These are phyloP conservation scores for Sebastes vulpes DNA, from an alignment of 2,797 vertebrate species.

Conservation along the genomic window DNA sequence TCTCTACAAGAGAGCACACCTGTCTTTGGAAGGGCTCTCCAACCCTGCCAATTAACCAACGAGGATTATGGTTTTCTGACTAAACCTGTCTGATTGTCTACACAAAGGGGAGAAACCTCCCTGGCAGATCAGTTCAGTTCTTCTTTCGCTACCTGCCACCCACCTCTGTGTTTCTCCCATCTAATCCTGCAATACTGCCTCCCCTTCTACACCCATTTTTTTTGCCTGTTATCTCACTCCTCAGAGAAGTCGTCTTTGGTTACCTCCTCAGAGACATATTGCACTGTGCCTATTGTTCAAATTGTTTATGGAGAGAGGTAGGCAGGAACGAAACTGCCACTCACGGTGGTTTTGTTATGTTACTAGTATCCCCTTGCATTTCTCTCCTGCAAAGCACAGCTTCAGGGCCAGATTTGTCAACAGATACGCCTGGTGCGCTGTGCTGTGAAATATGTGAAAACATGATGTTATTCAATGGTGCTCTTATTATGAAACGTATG, in stretches of 20 bases:
- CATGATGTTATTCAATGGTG: not conserved
- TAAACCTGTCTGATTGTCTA: conserved; percentile 38
- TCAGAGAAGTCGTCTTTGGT: conserved; percentile 55
- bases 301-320: conserved; percentile 69
- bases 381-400: conserved; percentile 31
- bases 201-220: not conserved
- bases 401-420: conserved; percentile 30
- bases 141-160: conserved; percentile 23
- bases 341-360: conserved; percentile 67
- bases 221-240: conserved; percentile 35
- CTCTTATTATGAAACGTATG: not conserved
- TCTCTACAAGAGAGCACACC: conserved; percentile 40
- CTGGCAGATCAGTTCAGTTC: conserved; percentile 33
- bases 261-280: conserved; percentile 66
- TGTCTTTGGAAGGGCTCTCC: conserved; percentile 41
- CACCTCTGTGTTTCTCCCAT: conserved; percentile 35
- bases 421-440: conserved; percentile 13
- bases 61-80: conserved; percentile 43
- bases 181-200: conserved; percentile 54
- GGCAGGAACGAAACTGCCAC: conserved; percentile 81
- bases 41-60: conserved; percentile 36
- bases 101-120: conserved; percentile 63
- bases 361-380: conserved; percentile 71
- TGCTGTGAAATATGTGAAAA: not conserved
- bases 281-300: conserved; percentile 63